A percentile compares a stretch with the other conserved stretches of the same genome.
phyloP scores from a whole-genome alignment of 2,888 invertebrate species.

The Cancer borealis region DNA sequence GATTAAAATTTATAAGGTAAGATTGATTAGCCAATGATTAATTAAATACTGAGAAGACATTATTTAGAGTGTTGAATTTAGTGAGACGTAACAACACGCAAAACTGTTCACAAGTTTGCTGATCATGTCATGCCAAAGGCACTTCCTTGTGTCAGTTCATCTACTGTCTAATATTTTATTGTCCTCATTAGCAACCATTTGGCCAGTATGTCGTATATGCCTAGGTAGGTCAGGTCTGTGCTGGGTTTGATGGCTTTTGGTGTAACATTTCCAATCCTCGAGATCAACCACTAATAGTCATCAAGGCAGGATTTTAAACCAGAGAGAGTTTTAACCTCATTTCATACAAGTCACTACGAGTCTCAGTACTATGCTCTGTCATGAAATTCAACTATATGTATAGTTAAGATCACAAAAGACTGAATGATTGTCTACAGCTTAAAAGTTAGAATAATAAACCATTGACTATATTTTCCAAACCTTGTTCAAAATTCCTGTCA shows the following conservation, averaged over 20 bases:
- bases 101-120: slow-evolving; percentile 34
- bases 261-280: not conserved
- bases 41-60: not conserved
- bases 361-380: not conserved
- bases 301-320: not conserved
- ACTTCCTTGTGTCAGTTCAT: not conserved
- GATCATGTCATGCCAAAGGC: not conserved
- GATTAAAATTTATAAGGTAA: not conserved
- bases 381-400: not conserved
- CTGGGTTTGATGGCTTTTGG: not conserved
- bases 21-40: not conserved
- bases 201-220: not conserved
- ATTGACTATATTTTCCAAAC: not conserved
- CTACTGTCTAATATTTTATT: not conserved
- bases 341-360: not conserved
- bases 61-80: slow-evolving; percentile 12
- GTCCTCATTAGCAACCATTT: not conserved
- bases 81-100: not conserved
- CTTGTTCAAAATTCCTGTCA: not conserved
- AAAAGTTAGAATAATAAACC: not conserved
- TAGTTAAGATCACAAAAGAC: too few relatives aligned
- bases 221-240: not conserved
- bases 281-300: not conserved
- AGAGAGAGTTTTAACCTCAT: not conserved
- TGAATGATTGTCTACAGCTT: not conserved